These are phyloP conservation scores for Drosophila kikkawai DNA, from an alignment of 1,140 invertebrate species.

Conservation along the genomic window DNA sequence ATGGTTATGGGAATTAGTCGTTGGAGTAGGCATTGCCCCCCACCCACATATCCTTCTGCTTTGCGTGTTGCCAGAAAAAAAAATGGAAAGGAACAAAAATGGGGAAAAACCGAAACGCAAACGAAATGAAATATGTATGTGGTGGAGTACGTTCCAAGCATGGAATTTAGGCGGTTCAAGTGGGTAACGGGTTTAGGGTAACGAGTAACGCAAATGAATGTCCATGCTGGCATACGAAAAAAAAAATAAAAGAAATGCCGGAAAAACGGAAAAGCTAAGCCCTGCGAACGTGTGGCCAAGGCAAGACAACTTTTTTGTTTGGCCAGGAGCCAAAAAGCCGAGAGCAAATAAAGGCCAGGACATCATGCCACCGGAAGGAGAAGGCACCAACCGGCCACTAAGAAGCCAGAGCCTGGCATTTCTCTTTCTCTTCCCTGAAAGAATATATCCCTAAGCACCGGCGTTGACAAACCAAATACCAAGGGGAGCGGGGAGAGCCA, in stretches of 20 bases:
- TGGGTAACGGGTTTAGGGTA: constrained; percentile 37
- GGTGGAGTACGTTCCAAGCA: constrained; percentile 34
- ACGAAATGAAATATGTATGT: constrained; percentile 70
- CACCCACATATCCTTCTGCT: constrained; percentile 15
- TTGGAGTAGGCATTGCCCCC: constrained; percentile 12
- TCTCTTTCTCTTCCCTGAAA: constrained; percentile 43
- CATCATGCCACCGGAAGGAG: constrained; percentile 15
- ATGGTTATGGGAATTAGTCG: constrained; percentile 49
- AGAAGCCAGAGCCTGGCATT: constrained; percentile 28
- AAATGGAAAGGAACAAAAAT: neutral
- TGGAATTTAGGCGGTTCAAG: constrained; percentile 65
- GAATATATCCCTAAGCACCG: constrained; percentile 42
- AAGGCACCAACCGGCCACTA: constrained; percentile 15
- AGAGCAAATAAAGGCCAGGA: constrained; percentile 40
- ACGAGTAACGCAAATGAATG: constrained; percentile 42
- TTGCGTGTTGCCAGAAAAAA: constrained; percentile 51
- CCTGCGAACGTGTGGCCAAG: constrained; percentile 39
- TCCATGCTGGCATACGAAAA: constrained; percentile 34
- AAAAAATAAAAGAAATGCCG: constrained; percentile 29
- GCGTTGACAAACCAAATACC: constrained; percentile 48
- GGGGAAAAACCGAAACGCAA: constrained; percentile 51
- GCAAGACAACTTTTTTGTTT: constrained; percentile 53
- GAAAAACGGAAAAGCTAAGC: constrained; percentile 35
- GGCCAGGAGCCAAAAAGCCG: constrained; percentile 52
- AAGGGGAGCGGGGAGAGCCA: constrained; percentile 11